These are phyloP conservation scores for Pseudoatta argentina DNA, from an alignment of 1,140 invertebrate species.

Conservation along the genomic window DNA sequence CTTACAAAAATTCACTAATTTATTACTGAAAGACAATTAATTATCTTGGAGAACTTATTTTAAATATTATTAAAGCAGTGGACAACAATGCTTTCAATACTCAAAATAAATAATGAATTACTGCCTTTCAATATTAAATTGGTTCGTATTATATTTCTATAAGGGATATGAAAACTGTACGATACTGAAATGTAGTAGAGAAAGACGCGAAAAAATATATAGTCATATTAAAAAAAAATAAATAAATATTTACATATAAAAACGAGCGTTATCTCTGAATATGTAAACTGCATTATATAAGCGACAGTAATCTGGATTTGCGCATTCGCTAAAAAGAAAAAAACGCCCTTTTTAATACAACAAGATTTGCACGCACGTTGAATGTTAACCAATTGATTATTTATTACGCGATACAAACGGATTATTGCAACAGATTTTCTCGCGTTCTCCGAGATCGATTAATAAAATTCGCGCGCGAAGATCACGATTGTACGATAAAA, in stretches of 20 bases:
- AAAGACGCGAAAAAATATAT: slow-evolving; percentile 1
- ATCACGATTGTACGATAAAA: background rate
- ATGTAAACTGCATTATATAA: background rate
- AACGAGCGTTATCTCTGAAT: background rate
- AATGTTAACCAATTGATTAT: background rate
- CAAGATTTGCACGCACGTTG: background rate
- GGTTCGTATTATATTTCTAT: too few relatives aligned
- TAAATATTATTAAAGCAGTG: too few relatives aligned
- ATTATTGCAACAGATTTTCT: background rate
- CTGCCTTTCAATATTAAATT: too few relatives aligned
- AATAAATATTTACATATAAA: background rate
- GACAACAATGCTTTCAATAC: too few relatives aligned
- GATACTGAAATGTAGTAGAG: background rate
- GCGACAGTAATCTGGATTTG: background rate
- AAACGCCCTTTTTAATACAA: background rate
- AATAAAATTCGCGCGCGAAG: background rate
- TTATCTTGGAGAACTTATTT: too few relatives aligned
- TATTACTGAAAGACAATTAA: too few relatives aligned
- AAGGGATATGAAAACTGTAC: background rate
- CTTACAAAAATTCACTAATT: too few relatives aligned
- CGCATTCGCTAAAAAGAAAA: background rate
- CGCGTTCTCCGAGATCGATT: background rate
- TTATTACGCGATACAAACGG: background rate
- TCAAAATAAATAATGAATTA: too few relatives aligned
- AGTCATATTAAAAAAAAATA: background rate